phyloP scores from a whole-genome alignment of 2,113 vertebrate genomes.

The Lates calcarifer region DNA sequence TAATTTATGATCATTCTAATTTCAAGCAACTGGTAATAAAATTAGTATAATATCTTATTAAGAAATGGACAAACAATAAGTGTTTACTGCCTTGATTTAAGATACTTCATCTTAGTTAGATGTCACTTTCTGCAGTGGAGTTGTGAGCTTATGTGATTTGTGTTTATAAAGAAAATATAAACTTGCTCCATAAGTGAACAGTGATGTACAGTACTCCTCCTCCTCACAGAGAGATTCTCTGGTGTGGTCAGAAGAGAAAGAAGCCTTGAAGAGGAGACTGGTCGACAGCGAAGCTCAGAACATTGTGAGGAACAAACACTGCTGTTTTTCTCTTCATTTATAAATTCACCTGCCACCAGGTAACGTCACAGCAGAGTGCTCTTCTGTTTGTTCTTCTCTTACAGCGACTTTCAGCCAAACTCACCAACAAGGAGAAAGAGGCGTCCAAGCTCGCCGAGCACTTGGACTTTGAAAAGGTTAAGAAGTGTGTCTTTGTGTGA shows the following conservation, averaged over 20 bases:
- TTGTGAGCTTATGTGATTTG: background rate
- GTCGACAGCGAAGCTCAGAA: slow-evolving; percentile 88
- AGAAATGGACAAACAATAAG: too few species aligned
- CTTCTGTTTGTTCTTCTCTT: slow-evolving; percentile 37
- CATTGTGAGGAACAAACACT: slow-evolving; percentile 79
- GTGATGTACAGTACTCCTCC: too few species aligned
- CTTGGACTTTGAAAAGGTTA: slow-evolving; percentile 88
- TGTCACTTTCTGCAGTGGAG: too few species aligned
- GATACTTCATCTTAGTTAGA: too few species aligned
- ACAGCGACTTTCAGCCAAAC: slow-evolving; percentile 87
- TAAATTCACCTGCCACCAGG: background rate
- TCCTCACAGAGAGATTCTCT: slow-evolving; percentile 82
- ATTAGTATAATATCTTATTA: too few species aligned
- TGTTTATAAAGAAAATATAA: background rate
- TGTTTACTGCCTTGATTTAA: too few species aligned
- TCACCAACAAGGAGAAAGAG: slow-evolving; percentile 89
- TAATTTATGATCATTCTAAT: too few species aligned
- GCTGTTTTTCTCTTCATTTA: background rate
- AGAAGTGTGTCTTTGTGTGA: background rate
- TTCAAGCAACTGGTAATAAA: too few species aligned
- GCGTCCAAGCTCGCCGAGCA: slow-evolving; percentile 83
- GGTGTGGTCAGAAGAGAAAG: slow-evolving; percentile 84
- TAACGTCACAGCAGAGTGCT: background rate
- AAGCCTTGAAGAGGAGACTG: slow-evolving; percentile 84
- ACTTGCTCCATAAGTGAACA: background rate